Conservation (phyloP, 2,113 vertebrate genomes). For the Mesocricetus auratus region DNA sequence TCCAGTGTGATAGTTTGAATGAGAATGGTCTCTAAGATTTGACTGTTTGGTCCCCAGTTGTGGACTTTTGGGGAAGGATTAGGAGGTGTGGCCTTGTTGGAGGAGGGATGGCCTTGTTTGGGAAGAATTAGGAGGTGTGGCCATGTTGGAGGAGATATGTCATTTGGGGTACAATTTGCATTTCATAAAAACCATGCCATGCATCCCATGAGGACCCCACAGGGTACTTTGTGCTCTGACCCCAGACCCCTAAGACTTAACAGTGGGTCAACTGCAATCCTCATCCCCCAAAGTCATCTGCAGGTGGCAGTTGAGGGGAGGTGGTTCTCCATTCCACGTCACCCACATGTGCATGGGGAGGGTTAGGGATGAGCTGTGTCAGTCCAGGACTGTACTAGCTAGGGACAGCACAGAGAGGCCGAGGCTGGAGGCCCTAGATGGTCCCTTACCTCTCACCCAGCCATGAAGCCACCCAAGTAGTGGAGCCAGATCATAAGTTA, state of each 20-base stretch:
- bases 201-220: neutral
- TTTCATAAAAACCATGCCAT: no score
- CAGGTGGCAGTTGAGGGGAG: neutral
- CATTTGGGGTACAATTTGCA: no score
- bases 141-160: neutral
- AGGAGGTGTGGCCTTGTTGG: neutral
- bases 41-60: neutral
- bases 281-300: neutral
- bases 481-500: slow-evolving; percentile 81
- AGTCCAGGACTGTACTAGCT: neutral
- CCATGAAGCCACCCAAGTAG: slow-evolving; percentile 1
- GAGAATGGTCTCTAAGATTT: neutral
- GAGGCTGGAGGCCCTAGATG: neutral
- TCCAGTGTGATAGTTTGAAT: neutral
- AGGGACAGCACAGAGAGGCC: neutral
- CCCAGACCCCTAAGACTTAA: neutral
- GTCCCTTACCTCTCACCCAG: neutral
- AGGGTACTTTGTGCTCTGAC: fast-evolving
- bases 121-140: neutral
- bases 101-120: neutral
- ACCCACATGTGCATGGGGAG: neutral
- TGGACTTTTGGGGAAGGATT: neutral
- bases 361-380: neutral
- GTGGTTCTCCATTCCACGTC: neutral
- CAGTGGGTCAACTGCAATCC: neutral